Evolutionary conservation across 2,888 invertebrate species (phyloP).

Genomic region (Ferdinandea cuprea): DNA sequence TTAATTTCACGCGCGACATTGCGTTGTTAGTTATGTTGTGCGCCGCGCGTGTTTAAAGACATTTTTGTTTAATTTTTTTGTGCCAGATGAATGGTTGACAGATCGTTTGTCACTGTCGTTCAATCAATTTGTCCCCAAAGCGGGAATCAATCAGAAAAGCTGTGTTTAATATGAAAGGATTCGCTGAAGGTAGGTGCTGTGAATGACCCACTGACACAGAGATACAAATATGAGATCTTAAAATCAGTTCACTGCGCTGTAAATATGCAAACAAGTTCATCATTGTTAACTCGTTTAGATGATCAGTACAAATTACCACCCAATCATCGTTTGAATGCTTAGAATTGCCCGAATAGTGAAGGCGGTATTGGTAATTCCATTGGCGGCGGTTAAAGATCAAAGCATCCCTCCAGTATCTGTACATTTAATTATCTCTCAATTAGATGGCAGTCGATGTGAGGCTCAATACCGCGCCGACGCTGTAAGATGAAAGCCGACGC

Average conservation of each 20-base stretch:
- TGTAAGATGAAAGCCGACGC: constrained; percentile 60
- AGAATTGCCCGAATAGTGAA: constrained; percentile 32
- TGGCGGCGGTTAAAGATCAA: constrained; percentile 52
- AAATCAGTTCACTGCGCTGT: background rate
- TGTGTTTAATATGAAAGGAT: background rate
- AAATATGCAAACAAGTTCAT: constrained; percentile 37
- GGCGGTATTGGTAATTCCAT: constrained; percentile 42
- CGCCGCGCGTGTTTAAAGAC: constrained; percentile 30
- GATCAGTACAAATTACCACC: constrained; percentile 58
- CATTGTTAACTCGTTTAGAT: constrained; percentile 58
- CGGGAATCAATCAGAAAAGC: constrained; percentile 38
- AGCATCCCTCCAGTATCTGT: constrained; percentile 38
- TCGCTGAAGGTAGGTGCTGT: background rate
- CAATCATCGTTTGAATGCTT: constrained; percentile 63
- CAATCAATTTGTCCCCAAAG: constrained; percentile 66
- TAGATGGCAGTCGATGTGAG: constrained; percentile 69
- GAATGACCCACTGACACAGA: constrained; percentile 51
- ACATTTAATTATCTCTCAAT: constrained; percentile 71
- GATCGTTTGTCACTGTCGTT: constrained; percentile 65
- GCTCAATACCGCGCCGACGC: constrained; percentile 27
- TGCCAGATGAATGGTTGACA: constrained; percentile 47
- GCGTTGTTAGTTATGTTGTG: constrained; percentile 23
- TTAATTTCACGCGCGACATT: constrained; percentile 72
- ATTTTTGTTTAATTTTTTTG: constrained; percentile 28
- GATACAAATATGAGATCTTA: background rate